These are phyloP conservation scores for Myopa tessellatipennis DNA, from an alignment of 2,888 invertebrate species.

Conservation along the genomic window DNA sequence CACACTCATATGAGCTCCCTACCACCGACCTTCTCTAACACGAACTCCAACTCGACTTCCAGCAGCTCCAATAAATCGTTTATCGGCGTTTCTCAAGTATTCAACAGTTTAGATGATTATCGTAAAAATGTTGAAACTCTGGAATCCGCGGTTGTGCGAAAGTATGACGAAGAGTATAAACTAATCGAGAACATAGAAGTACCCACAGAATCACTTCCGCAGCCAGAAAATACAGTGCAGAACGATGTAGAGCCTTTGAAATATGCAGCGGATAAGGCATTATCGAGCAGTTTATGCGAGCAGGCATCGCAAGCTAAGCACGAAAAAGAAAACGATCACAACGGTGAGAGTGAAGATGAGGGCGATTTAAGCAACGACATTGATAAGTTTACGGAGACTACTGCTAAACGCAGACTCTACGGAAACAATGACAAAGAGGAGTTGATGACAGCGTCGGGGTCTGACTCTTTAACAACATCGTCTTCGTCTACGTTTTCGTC, in stretches of 20 bases:
- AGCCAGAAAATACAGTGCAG: neutral
- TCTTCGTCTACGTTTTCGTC: constrained; percentile 68
- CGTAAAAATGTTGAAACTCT: constrained; percentile 62
- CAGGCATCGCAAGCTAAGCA: neutral
- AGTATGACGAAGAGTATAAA: constrained; percentile 45
- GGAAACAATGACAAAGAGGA: constrained; percentile 45
- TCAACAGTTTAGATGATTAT: constrained; percentile 75
- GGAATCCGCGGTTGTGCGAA: constrained; percentile 49
- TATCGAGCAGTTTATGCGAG: neutral
- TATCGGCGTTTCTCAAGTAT: constrained; percentile 74
- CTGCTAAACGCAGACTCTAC: constrained; percentile 25
- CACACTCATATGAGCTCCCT: neutral
- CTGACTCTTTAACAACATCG: constrained; percentile 66
- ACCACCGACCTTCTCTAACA: neutral
- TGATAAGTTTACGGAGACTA: constrained; percentile 58
- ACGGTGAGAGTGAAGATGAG: constrained; percentile 34
- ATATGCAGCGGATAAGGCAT: neutral
- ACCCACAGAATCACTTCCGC: neutral
- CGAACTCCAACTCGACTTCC: constrained; percentile 32
- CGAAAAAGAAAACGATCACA: neutral
- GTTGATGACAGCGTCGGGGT: constrained; percentile 51
- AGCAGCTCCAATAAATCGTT: constrained; percentile 53
- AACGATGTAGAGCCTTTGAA: neutral
- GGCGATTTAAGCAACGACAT: constrained; percentile 56
- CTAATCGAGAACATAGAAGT: constrained; percentile 13